A percentile compares a stretch with the other conserved stretches of the same genome.
Conservation (phyloP, 2,888 invertebrate genomes). For the Cetonia aurata region DNA sequence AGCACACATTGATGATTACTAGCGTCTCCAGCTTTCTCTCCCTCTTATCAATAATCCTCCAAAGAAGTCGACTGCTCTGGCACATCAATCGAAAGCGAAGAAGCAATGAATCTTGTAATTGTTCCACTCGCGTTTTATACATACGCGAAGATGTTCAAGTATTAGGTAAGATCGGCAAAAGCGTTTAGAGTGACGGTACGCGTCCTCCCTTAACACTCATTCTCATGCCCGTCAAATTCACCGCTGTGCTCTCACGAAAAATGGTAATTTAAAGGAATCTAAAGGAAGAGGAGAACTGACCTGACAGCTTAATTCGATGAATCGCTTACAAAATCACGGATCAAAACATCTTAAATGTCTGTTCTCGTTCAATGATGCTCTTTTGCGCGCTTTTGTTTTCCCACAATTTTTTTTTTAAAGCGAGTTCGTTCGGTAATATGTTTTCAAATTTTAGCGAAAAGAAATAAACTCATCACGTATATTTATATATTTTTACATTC, state of each 20-base stretch:
- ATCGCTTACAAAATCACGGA: constrained; percentile 11
- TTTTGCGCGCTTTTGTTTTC: not conserved
- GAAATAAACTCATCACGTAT: constrained; percentile 19
- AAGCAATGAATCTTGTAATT: constrained; percentile 46
- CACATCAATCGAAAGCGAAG: constrained; percentile 29
- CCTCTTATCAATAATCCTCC: constrained; percentile 5
- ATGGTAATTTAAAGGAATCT: constrained; percentile 29
- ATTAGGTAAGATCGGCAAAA: constrained; percentile 45
- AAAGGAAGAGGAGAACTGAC: constrained; percentile 12
- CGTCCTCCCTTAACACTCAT: constrained; percentile 47
- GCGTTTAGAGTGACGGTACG: constrained; percentile 34
- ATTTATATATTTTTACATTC: constrained; percentile 31
- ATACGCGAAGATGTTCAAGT: constrained; percentile 41
- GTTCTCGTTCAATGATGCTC: constrained; percentile 7
- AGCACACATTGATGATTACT: constrained; percentile 20
- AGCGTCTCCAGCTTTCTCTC: constrained; percentile 23
- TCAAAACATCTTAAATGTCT: constrained; percentile 21
- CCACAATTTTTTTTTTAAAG: not conserved
- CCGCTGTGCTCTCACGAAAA: constrained; percentile 41
- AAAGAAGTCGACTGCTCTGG: constrained; percentile 4
- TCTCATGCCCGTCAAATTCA: constrained; percentile 55
- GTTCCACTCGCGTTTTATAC: constrained; percentile 42
- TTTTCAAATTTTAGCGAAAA: constrained; percentile 10
- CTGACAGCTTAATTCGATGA: constrained; percentile 33
- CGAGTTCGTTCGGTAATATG: not conserved